Conservation (phyloP, 2,113 vertebrate species). For the Platysternon megacephalum region DNA sequence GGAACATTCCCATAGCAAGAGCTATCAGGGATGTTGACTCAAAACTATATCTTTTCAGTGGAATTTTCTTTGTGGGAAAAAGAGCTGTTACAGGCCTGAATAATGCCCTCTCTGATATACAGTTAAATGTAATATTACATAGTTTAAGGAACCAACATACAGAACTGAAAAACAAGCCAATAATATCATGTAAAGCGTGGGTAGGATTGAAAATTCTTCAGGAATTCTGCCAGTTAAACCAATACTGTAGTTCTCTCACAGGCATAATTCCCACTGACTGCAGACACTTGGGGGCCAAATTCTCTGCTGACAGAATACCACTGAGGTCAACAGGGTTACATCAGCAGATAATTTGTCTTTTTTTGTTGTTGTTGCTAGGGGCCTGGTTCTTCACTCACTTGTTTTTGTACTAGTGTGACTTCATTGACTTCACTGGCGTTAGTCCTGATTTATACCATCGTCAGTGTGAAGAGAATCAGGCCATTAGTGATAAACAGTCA, state of each 20-base stretch:
- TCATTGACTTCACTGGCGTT: neutral
- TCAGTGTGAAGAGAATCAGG: neutral
- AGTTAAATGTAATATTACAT: neutral
- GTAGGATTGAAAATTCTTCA: neutral
- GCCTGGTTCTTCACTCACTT: neutral
- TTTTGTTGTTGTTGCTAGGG: neutral
- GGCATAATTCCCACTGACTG: neutral
- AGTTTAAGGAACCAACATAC: neutral
- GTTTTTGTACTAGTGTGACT: slow-evolving; percentile 30
- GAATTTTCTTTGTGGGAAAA: neutral
- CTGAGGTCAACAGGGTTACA: neutral
- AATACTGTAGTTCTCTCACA: neutral
- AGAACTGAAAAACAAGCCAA: neutral
- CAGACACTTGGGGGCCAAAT: neutral
- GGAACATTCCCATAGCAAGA: neutral
- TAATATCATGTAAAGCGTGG: neutral
- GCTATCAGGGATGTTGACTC: neutral
- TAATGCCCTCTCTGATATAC: neutral
- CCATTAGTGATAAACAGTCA: neutral
- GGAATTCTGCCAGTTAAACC: neutral
- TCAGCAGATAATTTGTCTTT: slow-evolving; percentile 4
- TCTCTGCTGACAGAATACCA: neutral
- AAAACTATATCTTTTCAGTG: neutral
- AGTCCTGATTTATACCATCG: slow-evolving; percentile 34
- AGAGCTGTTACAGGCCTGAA: neutral